Base-by-base conservation (phyloP, 2,888 invertebrate species). In the Tupiocoris notatus region DNA sequence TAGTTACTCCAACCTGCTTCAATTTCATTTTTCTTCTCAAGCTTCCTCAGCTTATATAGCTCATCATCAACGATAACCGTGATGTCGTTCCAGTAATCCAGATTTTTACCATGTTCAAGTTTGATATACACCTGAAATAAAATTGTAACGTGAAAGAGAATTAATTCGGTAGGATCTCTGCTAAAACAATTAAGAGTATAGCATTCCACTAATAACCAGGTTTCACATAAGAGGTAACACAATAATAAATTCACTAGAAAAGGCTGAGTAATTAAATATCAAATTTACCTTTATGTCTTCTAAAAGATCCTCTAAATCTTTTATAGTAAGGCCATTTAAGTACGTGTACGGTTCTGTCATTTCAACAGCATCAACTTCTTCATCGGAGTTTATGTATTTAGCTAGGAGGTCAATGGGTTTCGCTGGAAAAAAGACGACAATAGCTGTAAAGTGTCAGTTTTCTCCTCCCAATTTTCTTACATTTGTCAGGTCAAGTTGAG, bases 281-380 rank as follows among this genome's bases (percentile, higher is more conserved):
- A n/a, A 39, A 7, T n/a, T 59, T 9, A 73, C 93, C 85, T 95
- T 94, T 76, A 99, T 98, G 83, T 99, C 99, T 81, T 94, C 98
- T 0, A 97, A 87, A 17, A 99, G 86, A 85, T 99, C 99, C 84
- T 99, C 98, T 21, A 98, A 86, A 84, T 99, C 98, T 80, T 91
- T 90, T 3, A 92, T 88, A 17, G 92, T 91, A 75, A 98, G 86
- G 0, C 98, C 97, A 83, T 95, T 94, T 0, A 99, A 88, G 83
- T 96, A 96, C 0, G 94, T 93, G 83, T 98, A 96, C 0, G 99
- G 98, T 84, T 99, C 98, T 83, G 97, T 96, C 94, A 99, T 95
- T 86, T 98, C 98, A 22, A 98, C 91, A 0, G 96, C 94, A 81
- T 96, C 93, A 70, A 94, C 93, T 80, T 92, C 89, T 81, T 94